These are phyloP conservation scores for Tenthredo distinguenda DNA, from an alignment of 2,888 invertebrate species.

Conservation along the genomic window DNA sequence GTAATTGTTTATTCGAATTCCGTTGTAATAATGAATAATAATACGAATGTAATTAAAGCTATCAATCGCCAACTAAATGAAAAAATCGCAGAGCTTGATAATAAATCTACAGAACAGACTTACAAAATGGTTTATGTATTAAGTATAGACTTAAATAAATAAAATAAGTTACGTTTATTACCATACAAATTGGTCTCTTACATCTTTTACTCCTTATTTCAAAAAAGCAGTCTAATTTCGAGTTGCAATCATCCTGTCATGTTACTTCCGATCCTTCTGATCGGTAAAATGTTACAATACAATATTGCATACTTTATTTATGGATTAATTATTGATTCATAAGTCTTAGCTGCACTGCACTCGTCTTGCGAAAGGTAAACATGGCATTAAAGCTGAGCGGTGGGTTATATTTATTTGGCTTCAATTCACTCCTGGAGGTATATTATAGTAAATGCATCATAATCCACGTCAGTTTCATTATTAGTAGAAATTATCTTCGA, in stretches of 20 bases:
- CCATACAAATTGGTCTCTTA: conserved; percentile 35
- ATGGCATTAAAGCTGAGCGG: conserved; percentile 37
- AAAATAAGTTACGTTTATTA: conserved; percentile 49
- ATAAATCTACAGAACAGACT: conserved; percentile 18
- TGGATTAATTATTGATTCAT: not conserved
- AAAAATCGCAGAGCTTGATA: not conserved
- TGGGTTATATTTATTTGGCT: conserved; percentile 42
- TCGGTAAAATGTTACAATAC: not conserved
- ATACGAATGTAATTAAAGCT: not conserved
- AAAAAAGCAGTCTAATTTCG: conserved; percentile 29
- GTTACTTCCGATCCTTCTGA: not conserved
- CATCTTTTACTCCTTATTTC: conserved; percentile 23
- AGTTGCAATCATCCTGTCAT: not conserved
- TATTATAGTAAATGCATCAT: conserved; percentile 18
- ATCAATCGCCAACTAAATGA: not conserved
- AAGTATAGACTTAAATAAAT: conserved; percentile 42
- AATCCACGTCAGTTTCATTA: conserved; percentile 25
- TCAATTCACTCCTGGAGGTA: conserved; percentile 31
- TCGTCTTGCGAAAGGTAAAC: not conserved
- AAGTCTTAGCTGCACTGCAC: not conserved
- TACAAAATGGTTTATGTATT: conserved; percentile 34
- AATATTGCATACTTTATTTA: conserved; percentile 7
- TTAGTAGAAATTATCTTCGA: conserved; percentile 17
- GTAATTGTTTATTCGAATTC: conserved; percentile 13
- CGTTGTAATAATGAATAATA: conserved; percentile 3